Conservation (phyloP, 2,113 vertebrate species). For the Apteryx owenii region DNA sequence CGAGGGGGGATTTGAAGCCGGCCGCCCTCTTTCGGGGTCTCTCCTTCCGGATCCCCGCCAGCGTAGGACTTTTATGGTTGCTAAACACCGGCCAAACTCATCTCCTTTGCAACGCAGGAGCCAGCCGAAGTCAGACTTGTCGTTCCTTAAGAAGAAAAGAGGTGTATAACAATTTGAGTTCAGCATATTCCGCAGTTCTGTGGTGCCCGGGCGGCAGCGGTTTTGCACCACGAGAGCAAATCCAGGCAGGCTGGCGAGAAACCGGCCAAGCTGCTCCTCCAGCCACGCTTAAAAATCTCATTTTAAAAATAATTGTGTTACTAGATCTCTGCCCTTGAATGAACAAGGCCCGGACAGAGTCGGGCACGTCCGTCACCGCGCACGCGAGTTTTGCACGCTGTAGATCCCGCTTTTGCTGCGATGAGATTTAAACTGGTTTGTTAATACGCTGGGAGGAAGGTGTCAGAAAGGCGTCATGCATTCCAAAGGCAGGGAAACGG, state of each 20-base stretch:
- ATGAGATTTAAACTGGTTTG: neutral
- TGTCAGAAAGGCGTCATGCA: no score
- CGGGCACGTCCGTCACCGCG: no score
- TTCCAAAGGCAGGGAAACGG: neutral
- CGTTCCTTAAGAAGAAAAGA: neutral
- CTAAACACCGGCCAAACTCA: neutral
- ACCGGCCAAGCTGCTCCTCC: no score
- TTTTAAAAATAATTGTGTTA: neutral
- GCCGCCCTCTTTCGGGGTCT: neutral
- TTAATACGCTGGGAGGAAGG: no score
- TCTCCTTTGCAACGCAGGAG: neutral
- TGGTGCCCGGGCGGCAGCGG: no score
- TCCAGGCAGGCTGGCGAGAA: no score
- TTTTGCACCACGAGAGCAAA: no score
- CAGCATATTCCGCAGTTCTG: no score
- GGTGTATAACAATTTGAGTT: no score
- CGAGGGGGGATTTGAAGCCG: neutral
- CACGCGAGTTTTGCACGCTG: neutral
- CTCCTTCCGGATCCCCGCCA: no score
- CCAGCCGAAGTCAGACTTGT: fast-evolving
- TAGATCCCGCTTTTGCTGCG: fast-evolving
- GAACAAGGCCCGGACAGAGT: neutral
- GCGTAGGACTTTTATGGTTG: neutral
- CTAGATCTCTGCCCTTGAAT: neutral
- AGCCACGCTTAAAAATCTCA: neutral